phyloP scores from a whole-genome alignment of 2,888 invertebrate species.

The Eulithis testata region DNA sequence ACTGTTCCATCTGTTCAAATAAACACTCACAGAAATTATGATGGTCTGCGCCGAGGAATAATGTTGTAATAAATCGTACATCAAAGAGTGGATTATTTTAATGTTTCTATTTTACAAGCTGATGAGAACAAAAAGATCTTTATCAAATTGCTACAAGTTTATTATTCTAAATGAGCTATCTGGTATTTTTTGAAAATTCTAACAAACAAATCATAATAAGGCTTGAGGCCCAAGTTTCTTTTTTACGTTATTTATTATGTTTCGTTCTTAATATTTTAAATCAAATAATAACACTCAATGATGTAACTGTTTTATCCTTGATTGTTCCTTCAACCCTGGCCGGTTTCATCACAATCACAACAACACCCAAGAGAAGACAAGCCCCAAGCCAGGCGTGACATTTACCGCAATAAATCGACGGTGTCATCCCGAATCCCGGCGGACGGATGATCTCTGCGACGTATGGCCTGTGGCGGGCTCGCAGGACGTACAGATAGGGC shows the following conservation, averaged over 20 bases:
- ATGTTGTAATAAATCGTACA: slow-evolving; percentile 38
- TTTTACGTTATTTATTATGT: too few relatives aligned
- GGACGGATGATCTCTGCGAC: slow-evolving; percentile 15
- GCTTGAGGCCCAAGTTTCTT: too few relatives aligned
- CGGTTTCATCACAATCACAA: neutral
- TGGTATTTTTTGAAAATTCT: neutral
- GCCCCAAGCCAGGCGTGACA: neutral
- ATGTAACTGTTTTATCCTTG: too few relatives aligned
- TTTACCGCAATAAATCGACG: slow-evolving; percentile 20
- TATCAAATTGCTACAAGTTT: slow-evolving; percentile 6
- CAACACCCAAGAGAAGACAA: slow-evolving; percentile 4
- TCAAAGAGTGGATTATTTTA: slow-evolving; percentile 28
- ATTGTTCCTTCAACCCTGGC: neutral
- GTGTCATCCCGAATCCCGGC: slow-evolving; percentile 21
- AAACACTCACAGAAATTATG: slow-evolving; percentile 59
- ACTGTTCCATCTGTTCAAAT: slow-evolving; percentile 64
- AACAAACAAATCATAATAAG: neutral
- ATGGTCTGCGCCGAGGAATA: slow-evolving; percentile 38
- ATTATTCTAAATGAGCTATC: neutral
- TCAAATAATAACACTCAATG: too few relatives aligned
- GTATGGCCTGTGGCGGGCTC: slow-evolving; percentile 6
- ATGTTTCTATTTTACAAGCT: slow-evolving; percentile 8
- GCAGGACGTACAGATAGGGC: neutral
- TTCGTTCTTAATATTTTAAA: too few relatives aligned
- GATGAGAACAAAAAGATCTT: slow-evolving; percentile 30